Evolutionary conservation across 92 coral and sea anemone genomes (phyloP).

Genomic region (Meandrina meandrites): DNA sequence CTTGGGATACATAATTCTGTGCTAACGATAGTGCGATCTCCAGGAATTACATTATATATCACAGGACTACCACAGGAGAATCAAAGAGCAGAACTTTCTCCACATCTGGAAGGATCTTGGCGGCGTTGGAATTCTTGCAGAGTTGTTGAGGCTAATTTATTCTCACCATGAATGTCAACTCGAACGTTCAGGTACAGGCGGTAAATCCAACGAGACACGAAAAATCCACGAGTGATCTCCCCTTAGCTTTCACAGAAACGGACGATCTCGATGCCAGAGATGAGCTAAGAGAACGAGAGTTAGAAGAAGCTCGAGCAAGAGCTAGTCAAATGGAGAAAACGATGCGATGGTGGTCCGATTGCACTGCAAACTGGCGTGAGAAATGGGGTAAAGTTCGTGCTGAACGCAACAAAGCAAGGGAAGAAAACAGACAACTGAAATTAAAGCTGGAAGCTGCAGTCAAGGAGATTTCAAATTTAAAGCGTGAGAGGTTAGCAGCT

Average conservation of each 20-base stretch:
- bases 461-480: conserved; percentile 79
- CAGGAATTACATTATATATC: not conserved
- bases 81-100: not conserved
- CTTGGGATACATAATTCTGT: not conserved
- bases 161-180: conserved; percentile 32
- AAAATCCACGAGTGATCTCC: conserved; percentile 35
- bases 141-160: not conserved
- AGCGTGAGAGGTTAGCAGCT: conserved; percentile 80
- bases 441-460: conserved; percentile 80
- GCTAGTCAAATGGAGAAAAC: conserved; percentile 99
- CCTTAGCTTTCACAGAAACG: conserved; percentile 28
- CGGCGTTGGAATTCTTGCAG: not conserved
- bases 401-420: conserved; percentile 94
- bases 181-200: conserved; percentile 1
- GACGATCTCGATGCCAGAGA: conserved; percentile 79
- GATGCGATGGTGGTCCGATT: conserved; percentile 99
- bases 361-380: conserved; percentile 98
- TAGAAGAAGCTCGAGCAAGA: conserved; percentile 94
- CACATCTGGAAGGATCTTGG: not conserved
- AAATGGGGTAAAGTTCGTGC: conserved; percentile 99
- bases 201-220: conserved; percentile 31
- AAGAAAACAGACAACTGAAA: conserved; percentile 85
- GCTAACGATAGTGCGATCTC: not conserved
- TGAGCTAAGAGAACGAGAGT: conserved; percentile 85
- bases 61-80: not conserved